Conservation (phyloP, 2,797 vertebrate species). For the Danio choprae region DNA sequence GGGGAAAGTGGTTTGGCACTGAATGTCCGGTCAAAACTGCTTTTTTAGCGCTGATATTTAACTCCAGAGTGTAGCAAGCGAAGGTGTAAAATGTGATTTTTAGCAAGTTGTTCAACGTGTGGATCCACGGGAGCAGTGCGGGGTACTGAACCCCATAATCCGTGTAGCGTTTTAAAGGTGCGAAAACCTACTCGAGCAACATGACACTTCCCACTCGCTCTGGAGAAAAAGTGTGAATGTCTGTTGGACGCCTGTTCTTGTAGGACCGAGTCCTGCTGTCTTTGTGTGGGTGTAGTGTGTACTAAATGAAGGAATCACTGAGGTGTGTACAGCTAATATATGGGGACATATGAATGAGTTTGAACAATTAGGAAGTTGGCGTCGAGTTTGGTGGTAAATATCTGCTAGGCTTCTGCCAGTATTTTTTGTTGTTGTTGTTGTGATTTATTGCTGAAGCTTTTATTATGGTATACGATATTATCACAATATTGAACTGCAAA, state of each 20-base stretch:
- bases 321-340: constrained; percentile 26
- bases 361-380: constrained; percentile 43
- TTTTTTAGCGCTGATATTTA: constrained; percentile 43
- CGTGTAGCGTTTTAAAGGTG: constrained; percentile 47
- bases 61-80: constrained; percentile 22
- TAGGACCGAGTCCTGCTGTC: constrained; percentile 36
- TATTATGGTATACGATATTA: too few species aligned
- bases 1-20: constrained; percentile 40
- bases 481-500: too few species aligned
- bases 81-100: constrained; percentile 57
- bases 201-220: constrained; percentile 48
- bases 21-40: constrained; percentile 14
- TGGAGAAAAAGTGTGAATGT: constrained; percentile 36
- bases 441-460: too few species aligned
- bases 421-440: too few species aligned
- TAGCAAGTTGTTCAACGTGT: constrained; percentile 31
- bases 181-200: constrained; percentile 56
- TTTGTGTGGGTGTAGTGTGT: constrained; percentile 39
- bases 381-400: constrained; percentile 7
- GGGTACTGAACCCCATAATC: constrained; percentile 40
- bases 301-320: constrained; percentile 32
- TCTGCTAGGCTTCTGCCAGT: not conserved
- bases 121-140: constrained; percentile 25
- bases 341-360: constrained; percentile 37
- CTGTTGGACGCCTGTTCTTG: constrained; percentile 32